Evolutionary conservation across 1,140 invertebrate genomes (phyloP).

Genomic region (Pseudomyrmex gracilis): DNA sequence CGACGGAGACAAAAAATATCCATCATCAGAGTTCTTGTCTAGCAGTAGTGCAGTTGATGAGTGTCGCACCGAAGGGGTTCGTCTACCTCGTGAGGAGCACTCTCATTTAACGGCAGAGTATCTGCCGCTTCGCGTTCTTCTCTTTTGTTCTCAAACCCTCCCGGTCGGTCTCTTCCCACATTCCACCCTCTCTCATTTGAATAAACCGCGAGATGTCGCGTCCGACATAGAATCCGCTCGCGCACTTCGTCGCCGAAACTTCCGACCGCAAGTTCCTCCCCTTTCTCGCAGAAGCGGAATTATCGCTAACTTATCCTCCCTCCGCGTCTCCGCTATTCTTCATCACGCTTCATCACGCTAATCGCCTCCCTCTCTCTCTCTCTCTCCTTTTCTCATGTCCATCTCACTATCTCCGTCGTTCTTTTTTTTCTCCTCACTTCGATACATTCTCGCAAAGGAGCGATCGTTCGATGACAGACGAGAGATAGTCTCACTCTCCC

Average conservation of each 20-base stretch:
- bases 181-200: conserved; percentile 20
- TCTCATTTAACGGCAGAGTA: conserved; percentile 24
- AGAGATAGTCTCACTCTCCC: conserved; percentile 43
- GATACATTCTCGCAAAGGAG: conserved; percentile 27
- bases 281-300: neutral
- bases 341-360: conserved; percentile 31
- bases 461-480: conserved; percentile 46
- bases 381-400: too few relatives aligned
- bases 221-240: conserved; percentile 44
- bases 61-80: neutral
- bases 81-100: conserved; percentile 18
- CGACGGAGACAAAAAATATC: conserved; percentile 14
- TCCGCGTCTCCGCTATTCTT: neutral
- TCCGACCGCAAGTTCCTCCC: conserved; percentile 20
- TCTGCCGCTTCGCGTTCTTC: neutral
- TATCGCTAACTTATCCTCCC: conserved; percentile 19
- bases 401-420: neutral
- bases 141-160: conserved; percentile 31
- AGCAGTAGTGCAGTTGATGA: neutral
- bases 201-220: conserved; percentile 51
- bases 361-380: conserved; percentile 10
- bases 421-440: neutral
- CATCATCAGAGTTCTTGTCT: conserved; percentile 28
- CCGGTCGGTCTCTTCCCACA: neutral
- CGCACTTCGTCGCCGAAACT: conserved; percentile 35